A percentile compares a stretch with the other conserved stretches of the same genome.
Evolutionary conservation across 2,888 invertebrate species (phyloP).

Genomic region (Stenolophus ochropezus): DNA sequence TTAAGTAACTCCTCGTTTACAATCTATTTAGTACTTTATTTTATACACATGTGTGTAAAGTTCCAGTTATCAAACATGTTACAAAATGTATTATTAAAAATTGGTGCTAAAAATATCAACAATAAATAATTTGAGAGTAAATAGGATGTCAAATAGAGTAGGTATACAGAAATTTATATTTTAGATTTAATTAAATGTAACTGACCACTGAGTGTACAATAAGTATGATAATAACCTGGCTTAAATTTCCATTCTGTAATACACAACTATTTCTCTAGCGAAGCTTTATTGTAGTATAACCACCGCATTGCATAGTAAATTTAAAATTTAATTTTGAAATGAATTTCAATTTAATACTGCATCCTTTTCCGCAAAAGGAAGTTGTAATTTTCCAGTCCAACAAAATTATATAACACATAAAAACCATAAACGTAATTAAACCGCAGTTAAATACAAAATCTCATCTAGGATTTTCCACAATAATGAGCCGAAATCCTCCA

Average conservation of each 20-base stretch:
- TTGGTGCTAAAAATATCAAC: too few species aligned
- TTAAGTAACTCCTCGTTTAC: too few species aligned
- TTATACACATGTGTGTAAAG: too few species aligned
- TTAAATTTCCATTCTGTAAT: not conserved
- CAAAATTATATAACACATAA: constrained; percentile 33
- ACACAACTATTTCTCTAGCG: not conserved
- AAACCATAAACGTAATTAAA: constrained; percentile 39
- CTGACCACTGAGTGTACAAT: not conserved
- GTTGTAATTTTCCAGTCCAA: constrained; percentile 29
- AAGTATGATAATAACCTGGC: not conserved
- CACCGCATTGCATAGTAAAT: constrained; percentile 14
- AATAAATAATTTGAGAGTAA: too few species aligned
- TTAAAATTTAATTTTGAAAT: constrained; percentile 28
- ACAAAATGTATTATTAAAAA: too few species aligned
- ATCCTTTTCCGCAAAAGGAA: constrained; percentile 11
- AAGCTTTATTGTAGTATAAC: constrained; percentile 7
- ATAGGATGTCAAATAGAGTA: too few species aligned
- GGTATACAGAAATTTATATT: too few species aligned
- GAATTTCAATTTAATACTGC: constrained; percentile 21
- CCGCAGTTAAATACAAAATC: constrained; percentile 35
- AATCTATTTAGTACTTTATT: too few species aligned
- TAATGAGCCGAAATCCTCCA: constrained; percentile 41
- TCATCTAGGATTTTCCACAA: constrained; percentile 42
- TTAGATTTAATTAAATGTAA: not conserved
- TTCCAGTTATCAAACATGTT: too few species aligned